A percentile compares a stretch with the other conserved stretches of the same genome.
phyloP scores from a whole-genome alignment of 2,797 vertebrate genomes.

The Astyanax mexicanus region DNA sequence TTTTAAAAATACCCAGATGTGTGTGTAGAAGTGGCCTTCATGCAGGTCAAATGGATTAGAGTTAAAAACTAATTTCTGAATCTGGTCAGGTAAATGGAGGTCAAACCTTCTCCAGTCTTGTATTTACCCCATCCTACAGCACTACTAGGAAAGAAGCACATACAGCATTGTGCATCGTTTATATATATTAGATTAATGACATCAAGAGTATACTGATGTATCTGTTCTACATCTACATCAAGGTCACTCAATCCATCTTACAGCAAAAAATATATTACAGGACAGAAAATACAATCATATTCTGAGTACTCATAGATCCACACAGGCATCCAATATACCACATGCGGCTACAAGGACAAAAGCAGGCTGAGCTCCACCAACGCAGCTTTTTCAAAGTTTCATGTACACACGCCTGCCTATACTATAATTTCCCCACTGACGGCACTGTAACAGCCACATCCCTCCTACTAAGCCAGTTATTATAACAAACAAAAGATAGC shows the following conservation, averaged over 20 bases:
- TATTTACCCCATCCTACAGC: too few relatives aligned
- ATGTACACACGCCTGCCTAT: neutral
- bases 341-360: neutral
- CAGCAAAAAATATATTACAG: neutral
- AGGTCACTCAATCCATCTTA: neutral
- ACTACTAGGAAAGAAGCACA: neutral
- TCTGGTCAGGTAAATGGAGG: too few relatives aligned
- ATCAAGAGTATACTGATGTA: neutral
- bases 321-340: neutral
- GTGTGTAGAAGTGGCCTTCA: too few relatives aligned
- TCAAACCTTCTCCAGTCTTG: too few relatives aligned
- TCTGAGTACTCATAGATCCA: too few relatives aligned
- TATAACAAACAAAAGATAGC: neutral
- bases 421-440: slow-evolving; percentile 16
- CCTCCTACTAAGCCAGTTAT: neutral
- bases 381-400: neutral
- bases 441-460: neutral
- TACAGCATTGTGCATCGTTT: neutral
- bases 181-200: neutral
- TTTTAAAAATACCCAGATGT: too few relatives aligned
- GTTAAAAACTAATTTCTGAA: too few relatives aligned
- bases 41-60: too few relatives aligned
- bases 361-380: neutral
- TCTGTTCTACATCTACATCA: neutral
- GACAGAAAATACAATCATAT: neutral